These are phyloP conservation scores for Aethina tumida DNA, from an alignment of 1,140 invertebrate genomes.

Conservation along the genomic window DNA sequence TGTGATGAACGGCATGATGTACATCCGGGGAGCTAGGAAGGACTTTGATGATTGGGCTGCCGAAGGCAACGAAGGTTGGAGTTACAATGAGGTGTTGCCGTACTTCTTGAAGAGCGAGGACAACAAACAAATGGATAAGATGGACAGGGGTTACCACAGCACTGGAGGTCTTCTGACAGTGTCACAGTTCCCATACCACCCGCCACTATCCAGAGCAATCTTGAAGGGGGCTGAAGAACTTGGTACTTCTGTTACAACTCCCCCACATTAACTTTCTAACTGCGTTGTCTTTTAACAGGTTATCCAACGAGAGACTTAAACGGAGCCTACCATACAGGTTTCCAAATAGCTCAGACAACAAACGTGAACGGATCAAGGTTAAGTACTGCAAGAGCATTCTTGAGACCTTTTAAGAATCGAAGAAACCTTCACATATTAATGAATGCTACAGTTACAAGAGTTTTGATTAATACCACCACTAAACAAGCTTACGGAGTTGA, in stretches of 20 bases:
- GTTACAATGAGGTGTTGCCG: conserved; percentile 77
- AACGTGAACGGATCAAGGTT: conserved; percentile 79
- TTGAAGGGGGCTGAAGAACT: conserved; percentile 74
- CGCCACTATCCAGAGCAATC: conserved; percentile 71
- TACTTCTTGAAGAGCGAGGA: conserved; percentile 83
- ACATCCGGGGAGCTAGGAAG: conserved; percentile 80
- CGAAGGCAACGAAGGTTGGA: conserved; percentile 81
- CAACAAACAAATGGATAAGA: conserved; percentile 61
- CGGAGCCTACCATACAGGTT: conserved; percentile 67
- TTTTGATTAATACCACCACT: conserved; percentile 58
- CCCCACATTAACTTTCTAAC: neutral
- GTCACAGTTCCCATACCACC: conserved; percentile 76
- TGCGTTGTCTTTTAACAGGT: conserved; percentile 40
- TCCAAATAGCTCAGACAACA: conserved; percentile 78
- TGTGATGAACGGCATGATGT: conserved; percentile 95
- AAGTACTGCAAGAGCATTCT: conserved; percentile 69
- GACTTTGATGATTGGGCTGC: conserved; percentile 89
- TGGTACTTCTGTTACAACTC: conserved; percentile 38
- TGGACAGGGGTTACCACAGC: conserved; percentile 68
- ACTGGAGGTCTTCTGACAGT: conserved; percentile 70
- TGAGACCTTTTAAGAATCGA: conserved; percentile 65
- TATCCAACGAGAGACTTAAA: conserved; percentile 77
- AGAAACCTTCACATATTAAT: conserved; percentile 67
- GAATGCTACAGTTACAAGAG: conserved; percentile 60
- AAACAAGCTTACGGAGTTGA: conserved; percentile 61